Base-by-base conservation (phyloP, 2,113 vertebrate genomes). In the Amblyornis subalaris region DNA sequence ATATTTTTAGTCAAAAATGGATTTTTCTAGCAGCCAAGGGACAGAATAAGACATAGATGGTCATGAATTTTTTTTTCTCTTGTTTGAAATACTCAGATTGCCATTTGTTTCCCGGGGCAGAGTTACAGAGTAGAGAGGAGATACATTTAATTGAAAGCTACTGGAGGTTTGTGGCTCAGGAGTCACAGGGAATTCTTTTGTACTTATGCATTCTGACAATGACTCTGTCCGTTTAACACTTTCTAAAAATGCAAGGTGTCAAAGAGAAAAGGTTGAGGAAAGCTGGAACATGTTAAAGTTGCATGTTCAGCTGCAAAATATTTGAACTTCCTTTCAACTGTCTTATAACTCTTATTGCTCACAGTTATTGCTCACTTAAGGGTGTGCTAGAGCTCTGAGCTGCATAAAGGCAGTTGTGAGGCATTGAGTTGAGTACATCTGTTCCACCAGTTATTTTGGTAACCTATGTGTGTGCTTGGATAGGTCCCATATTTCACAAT, bases 81-180 rank as follows among this genome's bases (percentile, higher is more conserved):
- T 25, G 2, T 74, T 80, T 71, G 12, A 74, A 87, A 50, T 48
- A 51, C 7, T 33, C 9, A 45, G 5, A 18, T 13, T 65, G 5
- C 4, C 5, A 33, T 79, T 91, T 84, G 4, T 21, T 89, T 89
- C 50, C 29, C 11, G 42, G 25, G 29, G 11, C 12, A 61, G n/a
- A 45, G 24, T 73, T 70, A 72, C 26, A 33, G 33, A 72, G 8
- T 44, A 29, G 4, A 80, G 23, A 57, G 14, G 28, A 65, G 9
- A 73, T 12, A 10, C 2, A 10, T 50, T 66, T 70, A 62, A 54
- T 62, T 85, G 14, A 23, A 88, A 44, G 17, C 17, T 58, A 51
- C 26, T 25, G 42, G 16, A 1, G 0, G 6, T 36, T 7, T 10
- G 3, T 47, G 5, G 14, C 12, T 82, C 13, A 36, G 6, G 21